Evolutionary conservation across 2,888 invertebrate genomes (phyloP), one percentile per base, ranked within the genome.

Genomic region (Drosophila paramelanica): DNA sequence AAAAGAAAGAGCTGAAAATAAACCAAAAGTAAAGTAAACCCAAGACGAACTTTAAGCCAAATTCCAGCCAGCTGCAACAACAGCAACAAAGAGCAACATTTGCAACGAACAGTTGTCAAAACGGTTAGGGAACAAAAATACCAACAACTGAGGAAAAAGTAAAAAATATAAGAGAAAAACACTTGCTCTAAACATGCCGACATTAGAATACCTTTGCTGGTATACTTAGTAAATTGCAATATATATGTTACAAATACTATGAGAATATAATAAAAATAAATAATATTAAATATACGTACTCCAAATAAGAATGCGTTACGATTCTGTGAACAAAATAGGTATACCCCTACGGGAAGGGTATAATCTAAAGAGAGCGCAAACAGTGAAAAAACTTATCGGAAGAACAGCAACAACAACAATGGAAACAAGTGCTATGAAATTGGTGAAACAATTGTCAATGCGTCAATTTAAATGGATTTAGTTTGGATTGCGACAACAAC

Each of bases 391-490:
- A 36, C 13, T 36, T 36, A 5, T 13, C 31, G 31, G 17, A 57
- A n/a, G n/a, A 27, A 20, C 8, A 27, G 20, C 8, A 31, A 11
- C 57, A 71, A 67, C 75, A 76, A 70, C 53, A 77, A 72, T 5
- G 5, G 20, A 68, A 82, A 69, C 68, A 81, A 81, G 67, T 53
- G 57, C 51, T 72, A 60, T 69, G 50, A 77, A 85, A 88, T 88
- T 79, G 86, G 57, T 73, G 68, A 88, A 85, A 85, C 83, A 88
- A 86, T 83, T 83, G 88, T 73, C 88, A 86, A 86, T 88, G 75
- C 83, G 88, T 82, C 88, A 86, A 82, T 80, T 71, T 73, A 80
- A 82, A 75, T 86, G 74, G 77, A 74, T 75, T 88, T 77, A 66
- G 61, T 75, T 59, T 58, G 57, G 53, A 52, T 41, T 20, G 43